phyloP scores from a whole-genome alignment of 2,113 vertebrate species.

The pig (Sus scrofa) region T2T-Sscrofa CM000826.6:140983001-140983500 shows the following conservation, averaged over 20 bases:
- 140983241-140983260: background rate
- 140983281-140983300: background rate
- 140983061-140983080: background rate
- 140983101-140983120: background rate
- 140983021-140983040: background rate
- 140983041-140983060: background rate
- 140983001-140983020: background rate
- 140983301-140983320: background rate
- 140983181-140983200: background rate
- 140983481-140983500: background rate
- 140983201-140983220: background rate
- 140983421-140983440: background rate
- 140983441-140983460: background rate
- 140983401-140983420: background rate
- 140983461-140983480: background rate
- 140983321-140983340: background rate
- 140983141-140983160: background rate
- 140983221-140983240: background rate
- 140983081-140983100: background rate
- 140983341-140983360: background rate
- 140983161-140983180: background rate
- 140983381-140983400: slow-evolving; percentile 5
- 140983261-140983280: background rate
- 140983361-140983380: background rate
- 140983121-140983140: background rate